Evolutionary conservation across 2,113 vertebrate genomes (phyloP).

Genomic region (Thalassarche chlororhynchos): DNA sequence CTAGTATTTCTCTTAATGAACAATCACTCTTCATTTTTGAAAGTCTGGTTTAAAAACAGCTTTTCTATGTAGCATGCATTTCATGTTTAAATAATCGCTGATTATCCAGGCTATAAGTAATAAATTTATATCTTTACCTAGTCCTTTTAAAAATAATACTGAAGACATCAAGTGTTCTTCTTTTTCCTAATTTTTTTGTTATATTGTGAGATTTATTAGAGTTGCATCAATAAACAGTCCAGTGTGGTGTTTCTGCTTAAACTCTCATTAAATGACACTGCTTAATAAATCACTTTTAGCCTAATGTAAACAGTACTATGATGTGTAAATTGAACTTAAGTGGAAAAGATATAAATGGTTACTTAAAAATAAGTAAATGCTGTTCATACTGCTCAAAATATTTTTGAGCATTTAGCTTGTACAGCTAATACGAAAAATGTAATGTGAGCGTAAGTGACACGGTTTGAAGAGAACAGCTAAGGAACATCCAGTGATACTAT

Average conservation of each 20-base stretch:
- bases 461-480: background rate
- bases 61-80: background rate
- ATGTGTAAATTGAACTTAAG: background rate
- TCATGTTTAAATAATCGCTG: background rate
- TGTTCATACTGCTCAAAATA: background rate
- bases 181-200: background rate
- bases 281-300: background rate
- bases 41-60: background rate
- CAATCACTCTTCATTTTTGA: background rate
- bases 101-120: background rate
- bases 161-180: background rate
- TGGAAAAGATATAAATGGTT: background rate
- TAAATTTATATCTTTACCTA: background rate
- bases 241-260: background rate
- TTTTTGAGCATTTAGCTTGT: background rate
- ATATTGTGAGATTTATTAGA: background rate
- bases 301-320: background rate
- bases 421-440: background rate
- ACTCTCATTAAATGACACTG: background rate
- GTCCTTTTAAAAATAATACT: background rate
- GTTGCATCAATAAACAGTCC: background rate
- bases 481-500: background rate
- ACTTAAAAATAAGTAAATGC: background rate
- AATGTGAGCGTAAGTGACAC: background rate
- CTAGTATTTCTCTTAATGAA: slow-evolving; percentile 7